Base-by-base conservation (phyloP, 2,113 vertebrate species). In the Sylvietta virens region DNA sequence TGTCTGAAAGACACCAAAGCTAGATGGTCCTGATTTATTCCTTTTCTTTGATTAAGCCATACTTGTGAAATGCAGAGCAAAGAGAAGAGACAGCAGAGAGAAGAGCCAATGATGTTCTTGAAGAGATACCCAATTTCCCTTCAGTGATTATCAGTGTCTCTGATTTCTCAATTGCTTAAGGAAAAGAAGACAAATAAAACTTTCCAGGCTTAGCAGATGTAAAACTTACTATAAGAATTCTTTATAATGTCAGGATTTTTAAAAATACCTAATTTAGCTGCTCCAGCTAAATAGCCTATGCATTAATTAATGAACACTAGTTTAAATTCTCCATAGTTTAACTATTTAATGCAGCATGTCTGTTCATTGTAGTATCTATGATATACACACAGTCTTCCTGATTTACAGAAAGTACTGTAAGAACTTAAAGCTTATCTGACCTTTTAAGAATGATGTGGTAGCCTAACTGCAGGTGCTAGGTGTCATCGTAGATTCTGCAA, bases 21-120 rank as follows among this genome's bases (percentile, higher is more conserved):
- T 71, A 45, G 56, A 70, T 60, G 61, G 77, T 22, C 64, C 48
- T 0, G 0, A 81, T 83, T 94, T 91, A 94, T n/a, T 91, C 44
- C 22, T 92, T 60, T 89, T 89, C 83, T 95, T 94, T 91, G 65
- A 92, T 72, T 48, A 86, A 88, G 80, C 35, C 66, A 40, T 9
- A 61, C 61, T 87, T 84, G 48, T 42, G 48, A 94, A 88, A 84
- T 0, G 13, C 40, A 84, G 91, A 92, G 93, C 22, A 89, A 94
- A 94, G 89, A 40, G 17, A 84, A 9, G 11, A 28, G 64, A 70
- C 0, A 31, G 39, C 31, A 65, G 71, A 88, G 62, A 24, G 51
- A 78, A 62, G 24, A 84, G 47, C 17, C 20, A 58, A 35, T 37
- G 31, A 28, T 42, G 56, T 22, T 78, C 72, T 67, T 64, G 77